Evolutionary conservation across 2,888 invertebrate genomes (phyloP).

Genomic region (Luperina nickerlii): DNA sequence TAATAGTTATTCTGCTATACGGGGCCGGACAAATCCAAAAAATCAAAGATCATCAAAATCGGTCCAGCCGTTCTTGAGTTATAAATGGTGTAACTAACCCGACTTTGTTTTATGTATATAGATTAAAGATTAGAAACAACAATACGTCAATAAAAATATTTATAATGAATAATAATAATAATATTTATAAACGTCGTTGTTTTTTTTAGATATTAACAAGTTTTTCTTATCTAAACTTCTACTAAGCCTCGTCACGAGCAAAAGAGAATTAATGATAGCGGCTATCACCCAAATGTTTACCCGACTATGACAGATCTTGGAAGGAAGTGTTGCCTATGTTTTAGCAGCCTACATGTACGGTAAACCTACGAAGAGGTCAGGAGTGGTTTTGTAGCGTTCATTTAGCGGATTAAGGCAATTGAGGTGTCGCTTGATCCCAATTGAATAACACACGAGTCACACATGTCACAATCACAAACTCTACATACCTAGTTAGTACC

Average conservation of each 20-base stretch:
- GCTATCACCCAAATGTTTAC: conserved; percentile 16
- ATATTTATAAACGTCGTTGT: conserved; percentile 16
- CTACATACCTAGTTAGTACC: not conserved
- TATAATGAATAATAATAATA: not conserved
- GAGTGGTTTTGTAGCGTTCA: not conserved
- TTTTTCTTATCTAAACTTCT: conserved; percentile 33
- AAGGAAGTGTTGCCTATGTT: not conserved
- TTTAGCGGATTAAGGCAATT: conserved; percentile 22
- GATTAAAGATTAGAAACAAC: conserved; percentile 4
- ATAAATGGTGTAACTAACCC: too few relatives aligned
- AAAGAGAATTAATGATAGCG: conserved; percentile 33
- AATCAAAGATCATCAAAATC: too few relatives aligned
- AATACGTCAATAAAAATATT: conserved; percentile 21
- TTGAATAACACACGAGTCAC: conserved; percentile 3
- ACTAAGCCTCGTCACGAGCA: conserved; percentile 17
- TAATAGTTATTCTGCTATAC: too few relatives aligned
- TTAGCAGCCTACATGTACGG: not conserved
- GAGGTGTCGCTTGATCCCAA: not conserved
- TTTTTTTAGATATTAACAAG: conserved; percentile 27
- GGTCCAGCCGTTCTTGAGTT: too few relatives aligned
- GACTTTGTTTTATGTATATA: too few relatives aligned
- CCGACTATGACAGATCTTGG: not conserved
- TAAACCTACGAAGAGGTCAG: not conserved
- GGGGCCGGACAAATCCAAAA: too few relatives aligned
- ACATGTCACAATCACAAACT: not conserved